Evolutionary conservation across 2,113 vertebrate species (phyloP).

Genomic region (Spheniscus mendiculus): DNA sequence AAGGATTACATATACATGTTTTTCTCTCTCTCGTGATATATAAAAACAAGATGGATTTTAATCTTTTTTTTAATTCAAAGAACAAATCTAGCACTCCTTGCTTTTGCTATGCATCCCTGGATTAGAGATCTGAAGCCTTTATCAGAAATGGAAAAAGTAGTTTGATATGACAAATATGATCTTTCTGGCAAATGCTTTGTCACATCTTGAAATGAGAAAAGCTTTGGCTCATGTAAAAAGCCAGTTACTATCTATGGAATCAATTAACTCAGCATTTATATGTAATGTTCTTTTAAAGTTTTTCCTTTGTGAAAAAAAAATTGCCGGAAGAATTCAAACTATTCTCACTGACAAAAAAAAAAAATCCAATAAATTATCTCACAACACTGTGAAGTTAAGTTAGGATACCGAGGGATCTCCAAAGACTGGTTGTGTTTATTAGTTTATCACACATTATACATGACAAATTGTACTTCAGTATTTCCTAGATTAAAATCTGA

Average conservation of each 20-base stretch:
- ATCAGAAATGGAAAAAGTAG: not conserved
- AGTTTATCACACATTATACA: not conserved
- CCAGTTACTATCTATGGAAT: not conserved
- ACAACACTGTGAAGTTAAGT: not conserved
- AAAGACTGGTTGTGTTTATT: not conserved
- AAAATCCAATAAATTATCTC: not conserved
- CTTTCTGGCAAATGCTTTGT: conserved; percentile 1
- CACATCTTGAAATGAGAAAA: conserved; percentile 11
- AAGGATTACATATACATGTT: not conserved
- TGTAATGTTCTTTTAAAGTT: not conserved
- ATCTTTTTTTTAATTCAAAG: not conserved
- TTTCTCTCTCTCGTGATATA: not conserved
- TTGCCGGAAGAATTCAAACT: not conserved
- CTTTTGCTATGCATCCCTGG: not conserved
- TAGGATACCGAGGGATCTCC: not conserved
- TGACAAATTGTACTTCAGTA: not conserved
- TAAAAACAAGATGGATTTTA: not conserved
- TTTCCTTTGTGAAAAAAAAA: not conserved
- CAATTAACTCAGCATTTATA: not conserved
- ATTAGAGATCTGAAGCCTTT: not conserved
- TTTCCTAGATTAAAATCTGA: not conserved
- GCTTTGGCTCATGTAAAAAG: not conserved
- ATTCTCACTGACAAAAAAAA: not conserved
- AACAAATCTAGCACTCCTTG: not conserved
- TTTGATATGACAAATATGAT: not conserved